phyloP scores from a whole-genome alignment of 2,797 vertebrate genomes.

The Liasis olivaceus region DNA sequence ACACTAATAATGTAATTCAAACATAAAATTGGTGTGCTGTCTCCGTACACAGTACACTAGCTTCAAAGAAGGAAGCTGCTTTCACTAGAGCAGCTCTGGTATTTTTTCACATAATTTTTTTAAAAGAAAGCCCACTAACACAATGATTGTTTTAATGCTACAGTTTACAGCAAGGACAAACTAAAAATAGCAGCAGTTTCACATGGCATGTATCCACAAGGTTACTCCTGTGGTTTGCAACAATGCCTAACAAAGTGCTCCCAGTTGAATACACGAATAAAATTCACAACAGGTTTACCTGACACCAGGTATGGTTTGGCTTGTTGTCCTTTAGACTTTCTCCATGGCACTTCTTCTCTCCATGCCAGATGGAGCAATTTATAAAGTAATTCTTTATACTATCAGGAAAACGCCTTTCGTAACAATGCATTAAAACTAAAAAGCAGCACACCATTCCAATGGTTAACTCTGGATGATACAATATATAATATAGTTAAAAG shows the following conservation, averaged over 20 bases:
- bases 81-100: constrained; percentile 70
- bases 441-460: constrained; percentile 78
- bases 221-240: constrained; percentile 73
- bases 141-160: constrained; percentile 93
- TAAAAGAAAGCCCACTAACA: constrained; percentile 76
- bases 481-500: constrained; percentile 70
- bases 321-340: constrained; percentile 15
- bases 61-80: constrained; percentile 75
- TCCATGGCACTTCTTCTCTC: constrained; percentile 57
- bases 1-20: constrained; percentile 76
- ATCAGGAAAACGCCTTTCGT: constrained; percentile 64
- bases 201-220: constrained; percentile 81
- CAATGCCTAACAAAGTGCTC: constrained; percentile 95
- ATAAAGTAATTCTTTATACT: constrained; percentile 70
- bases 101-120: constrained; percentile 76
- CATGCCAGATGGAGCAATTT: constrained; percentile 65
- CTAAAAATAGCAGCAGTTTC: constrained; percentile 93
- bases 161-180: constrained; percentile 84
- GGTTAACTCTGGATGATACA: constrained; percentile 69
- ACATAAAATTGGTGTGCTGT: constrained; percentile 69
- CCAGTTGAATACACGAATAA: constrained; percentile 83
- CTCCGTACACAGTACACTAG: constrained; percentile 76
- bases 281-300: constrained; percentile 79
- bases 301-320: constrained; percentile 77
- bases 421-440: constrained; percentile 65